Conservation (phyloP, 2,888 invertebrate genomes). For the Apamea anceps region DNA sequence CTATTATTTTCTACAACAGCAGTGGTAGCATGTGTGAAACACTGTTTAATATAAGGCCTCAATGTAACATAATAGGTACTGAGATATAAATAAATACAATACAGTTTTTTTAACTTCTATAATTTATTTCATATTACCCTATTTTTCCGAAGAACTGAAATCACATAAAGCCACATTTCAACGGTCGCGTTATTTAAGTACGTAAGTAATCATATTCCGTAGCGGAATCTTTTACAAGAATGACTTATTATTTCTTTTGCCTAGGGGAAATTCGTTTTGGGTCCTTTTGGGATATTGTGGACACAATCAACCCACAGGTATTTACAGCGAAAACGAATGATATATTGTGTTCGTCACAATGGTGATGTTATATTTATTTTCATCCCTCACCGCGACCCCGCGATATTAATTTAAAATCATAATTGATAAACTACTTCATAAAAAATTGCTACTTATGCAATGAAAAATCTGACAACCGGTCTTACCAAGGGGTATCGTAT, state of each 20-base stretch:
- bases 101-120: not conserved
- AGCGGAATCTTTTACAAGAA: conserved; percentile 69
- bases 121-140: not conserved
- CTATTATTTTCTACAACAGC: too few species aligned
- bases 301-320: conserved; percentile 59
- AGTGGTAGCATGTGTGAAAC: too few species aligned
- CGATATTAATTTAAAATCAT: not conserved
- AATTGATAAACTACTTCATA: not conserved
- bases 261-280: conserved; percentile 75
- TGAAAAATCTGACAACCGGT: not conserved
- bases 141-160: not conserved
- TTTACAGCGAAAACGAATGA: conserved; percentile 51
- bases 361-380: conserved; percentile 40
- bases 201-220: conserved; percentile 66
- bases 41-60: too few species aligned
- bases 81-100: too few species aligned
- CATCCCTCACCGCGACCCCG: not conserved
- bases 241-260: conserved; percentile 74
- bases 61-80: too few species aligned
- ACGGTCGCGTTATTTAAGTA: conserved; percentile 59
- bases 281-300: conserved; percentile 68
- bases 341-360: conserved; percentile 47
- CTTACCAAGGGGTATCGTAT: too few species aligned
- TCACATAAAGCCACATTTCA: conserved; percentile 53
- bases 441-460: not conserved